Conservation (phyloP, 2,888 invertebrate genomes). For the Timema podura region DNA sequence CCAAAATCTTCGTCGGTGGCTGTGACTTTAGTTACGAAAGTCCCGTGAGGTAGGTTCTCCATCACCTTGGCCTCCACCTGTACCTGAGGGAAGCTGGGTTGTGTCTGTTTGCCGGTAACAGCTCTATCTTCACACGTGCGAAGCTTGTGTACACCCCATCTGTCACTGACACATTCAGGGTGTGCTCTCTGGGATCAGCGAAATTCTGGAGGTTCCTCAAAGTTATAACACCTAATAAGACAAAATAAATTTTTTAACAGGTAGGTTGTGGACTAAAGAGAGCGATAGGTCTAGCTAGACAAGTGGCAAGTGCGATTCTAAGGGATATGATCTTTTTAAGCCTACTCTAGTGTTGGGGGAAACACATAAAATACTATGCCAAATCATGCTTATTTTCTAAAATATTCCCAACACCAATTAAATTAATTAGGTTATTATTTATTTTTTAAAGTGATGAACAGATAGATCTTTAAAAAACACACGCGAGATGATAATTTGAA, state of each 20-base stretch:
- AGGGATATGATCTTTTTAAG: no score
- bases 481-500: background rate
- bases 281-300: background rate
- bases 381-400: no score
- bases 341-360: no score
- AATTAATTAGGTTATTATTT: background rate
- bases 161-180: conserved; percentile 87
- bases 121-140: conserved; percentile 72
- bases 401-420: no score
- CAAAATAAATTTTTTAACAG: background rate
- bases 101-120: conserved; percentile 71
- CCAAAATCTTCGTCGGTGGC: conserved; percentile 83
- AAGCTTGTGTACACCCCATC: conserved; percentile 93
- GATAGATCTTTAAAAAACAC: conserved; percentile 29
- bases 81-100: conserved; percentile 71
- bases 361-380: no score
- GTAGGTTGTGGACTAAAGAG: background rate
- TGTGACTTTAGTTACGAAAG: conserved; percentile 64
- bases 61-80: conserved; percentile 74
- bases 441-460: no score
- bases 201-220: conserved; percentile 72
- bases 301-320: no score
- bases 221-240: conserved; percentile 55
- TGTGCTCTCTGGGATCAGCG: conserved; percentile 59
- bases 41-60: conserved; percentile 77